Evolutionary conservation across 2,888 invertebrate species (phyloP), one percentile per base, ranked within the genome.

Genomic region (Automeris io): DNA sequence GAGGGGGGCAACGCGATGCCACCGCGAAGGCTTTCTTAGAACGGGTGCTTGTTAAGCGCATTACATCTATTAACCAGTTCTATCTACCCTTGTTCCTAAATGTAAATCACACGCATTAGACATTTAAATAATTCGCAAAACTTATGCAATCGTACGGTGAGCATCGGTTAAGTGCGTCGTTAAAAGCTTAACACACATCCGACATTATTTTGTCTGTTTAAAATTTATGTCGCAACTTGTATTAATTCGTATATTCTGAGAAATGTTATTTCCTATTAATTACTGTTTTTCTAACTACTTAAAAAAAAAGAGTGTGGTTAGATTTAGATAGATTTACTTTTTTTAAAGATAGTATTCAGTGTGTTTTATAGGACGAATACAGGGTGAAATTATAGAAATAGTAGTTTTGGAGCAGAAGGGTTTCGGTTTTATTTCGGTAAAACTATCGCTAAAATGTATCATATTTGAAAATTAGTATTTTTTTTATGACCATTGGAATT

Each of bases 41-140:
- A 49, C 65, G 69, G 75, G 49, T 43, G 43, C 47, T 57, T 47
- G 58, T 45, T 54, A 62, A 59, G 63, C 63, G 61, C 61, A 61
- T 69, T 67, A 71, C 72, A 71, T 72, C 72, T 72, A 80, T 77
- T 76, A 78, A 65, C 66, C 68, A 59, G 57, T 68, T 64, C 60
- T 60, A 70, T 59, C 61, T 60, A 70, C 60, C 61, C 64, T 70
- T 63, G 66, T 66, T 61, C 62, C 64, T 50, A 61, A 73, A 79
- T 82, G 77, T 67, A 64, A 73, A 70, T 73, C 49, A 58, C 53
- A 60, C 61, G 61, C 67, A 79, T 80, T 71, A 70, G 59, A 69
- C 61, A 73, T 81, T 76, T 73, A 81, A 76, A 74, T 75, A 69
- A 58, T 83, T 80, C 82, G 69, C 54, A 68, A 66, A 79, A 79